Conservation (phyloP, 2,797 vertebrate genomes). For the Nothura maculosa region DNA sequence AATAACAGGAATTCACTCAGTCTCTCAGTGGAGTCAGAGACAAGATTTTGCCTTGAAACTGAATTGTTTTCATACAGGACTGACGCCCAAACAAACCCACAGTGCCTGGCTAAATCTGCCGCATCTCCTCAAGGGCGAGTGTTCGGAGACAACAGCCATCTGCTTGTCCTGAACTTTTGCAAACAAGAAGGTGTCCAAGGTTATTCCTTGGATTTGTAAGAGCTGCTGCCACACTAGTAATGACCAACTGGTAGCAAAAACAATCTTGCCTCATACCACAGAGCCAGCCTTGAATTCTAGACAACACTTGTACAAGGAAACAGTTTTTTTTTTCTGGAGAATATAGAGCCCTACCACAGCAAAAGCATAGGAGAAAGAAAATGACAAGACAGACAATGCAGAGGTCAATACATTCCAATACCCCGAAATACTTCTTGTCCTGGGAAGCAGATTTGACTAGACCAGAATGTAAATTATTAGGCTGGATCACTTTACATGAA, state of each 20-base stretch:
- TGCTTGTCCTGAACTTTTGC: not conserved
- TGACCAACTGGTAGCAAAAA: not conserved
- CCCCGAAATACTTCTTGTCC: not conserved
- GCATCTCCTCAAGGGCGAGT: not conserved
- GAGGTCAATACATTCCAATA: not conserved
- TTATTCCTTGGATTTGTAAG: not conserved
- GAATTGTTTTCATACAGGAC: not conserved
- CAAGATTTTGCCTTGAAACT: not conserved
- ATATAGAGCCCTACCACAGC: not conserved
- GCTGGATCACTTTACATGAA: not conserved
- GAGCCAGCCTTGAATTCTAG: not conserved
- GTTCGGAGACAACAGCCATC: not conserved
- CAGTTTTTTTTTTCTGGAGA: not conserved
- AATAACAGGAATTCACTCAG: not conserved
- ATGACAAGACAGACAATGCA: not conserved
- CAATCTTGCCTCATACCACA: not conserved
- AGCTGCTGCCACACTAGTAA: not conserved
- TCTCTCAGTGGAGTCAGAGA: not conserved
- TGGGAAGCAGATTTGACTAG: not conserved
- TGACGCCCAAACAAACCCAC: slow-evolving; percentile 1
- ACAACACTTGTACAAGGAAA: not conserved
- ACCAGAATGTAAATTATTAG: not conserved
- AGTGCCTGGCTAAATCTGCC: not conserved
- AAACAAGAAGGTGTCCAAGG: not conserved
- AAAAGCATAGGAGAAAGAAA: not conserved